Conservation (phyloP, 2,888 invertebrate genomes). For the Cancer borealis region DNA sequence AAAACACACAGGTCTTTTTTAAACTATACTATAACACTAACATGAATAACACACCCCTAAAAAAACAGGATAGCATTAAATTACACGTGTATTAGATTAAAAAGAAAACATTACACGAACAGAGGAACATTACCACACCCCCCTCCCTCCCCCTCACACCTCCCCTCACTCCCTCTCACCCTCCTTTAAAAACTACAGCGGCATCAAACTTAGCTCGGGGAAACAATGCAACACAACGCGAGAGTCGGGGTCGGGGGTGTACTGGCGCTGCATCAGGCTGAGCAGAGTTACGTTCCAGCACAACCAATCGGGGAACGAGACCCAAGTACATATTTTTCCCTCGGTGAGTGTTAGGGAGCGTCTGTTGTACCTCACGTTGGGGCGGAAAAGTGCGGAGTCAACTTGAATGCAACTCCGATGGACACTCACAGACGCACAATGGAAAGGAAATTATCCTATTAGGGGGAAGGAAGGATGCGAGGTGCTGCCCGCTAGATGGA, state of each 20-base stretch:
- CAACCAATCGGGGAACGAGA: not conserved
- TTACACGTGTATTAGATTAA: slow-evolving; percentile 14
- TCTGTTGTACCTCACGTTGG: not conserved
- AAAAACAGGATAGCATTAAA: not conserved
- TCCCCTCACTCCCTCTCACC: not conserved
- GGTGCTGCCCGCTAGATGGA: not conserved
- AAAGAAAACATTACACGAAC: not conserved
- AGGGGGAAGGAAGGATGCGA: not conserved
- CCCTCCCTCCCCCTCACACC: not conserved
- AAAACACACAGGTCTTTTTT: not conserved
- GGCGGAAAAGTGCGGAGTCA: not conserved
- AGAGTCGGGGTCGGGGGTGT: not conserved
- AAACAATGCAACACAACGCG: not conserved
- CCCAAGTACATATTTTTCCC: not conserved
- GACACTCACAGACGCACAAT: not conserved
- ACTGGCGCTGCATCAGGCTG: not conserved
- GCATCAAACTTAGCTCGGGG: slow-evolving; percentile 13
- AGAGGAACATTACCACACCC: not conserved
- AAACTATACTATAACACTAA: not conserved
- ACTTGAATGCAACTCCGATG: slow-evolving; percentile 17
- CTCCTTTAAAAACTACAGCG: not conserved
- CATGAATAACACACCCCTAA: not conserved
- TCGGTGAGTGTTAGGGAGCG: not conserved
- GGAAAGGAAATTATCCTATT: slow-evolving; percentile 33
- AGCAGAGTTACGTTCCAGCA: not conserved